Evolutionary conservation across 2,888 invertebrate species (phyloP), one percentile per base, ranked within the genome.

Genomic region (Sinodicranocentrus sp.): DNA sequence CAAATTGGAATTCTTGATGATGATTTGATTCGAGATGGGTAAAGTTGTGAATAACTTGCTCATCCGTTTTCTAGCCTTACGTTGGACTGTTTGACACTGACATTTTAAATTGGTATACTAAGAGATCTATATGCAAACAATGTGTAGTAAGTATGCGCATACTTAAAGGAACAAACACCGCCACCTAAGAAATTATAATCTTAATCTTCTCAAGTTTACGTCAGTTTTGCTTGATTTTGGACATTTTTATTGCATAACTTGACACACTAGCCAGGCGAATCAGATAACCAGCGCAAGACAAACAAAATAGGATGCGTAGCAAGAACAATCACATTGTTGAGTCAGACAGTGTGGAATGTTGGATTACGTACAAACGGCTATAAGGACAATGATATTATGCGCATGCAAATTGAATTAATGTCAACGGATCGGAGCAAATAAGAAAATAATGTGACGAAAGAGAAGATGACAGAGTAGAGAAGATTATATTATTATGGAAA

Each of bases 251-350:
- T 61, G 61, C 61, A 43, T 65, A 21, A 65, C 21, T 23, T 65
- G 65, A 44, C 65, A 65, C 65, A 65, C 65, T 65, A 43, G 65
- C 65, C 65, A 43, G 43, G 21, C 43, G 43, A 63, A 63, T 21
- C 13, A 43, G 25, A 43, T 39, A 19, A 15, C 19, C 28, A 33
- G 63, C 10, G 28, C 25, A 13, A 26, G 25, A 59, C 13, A n/a
- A 59, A 23, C 6, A 52, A 13, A 57, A 57, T 25, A 10, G n/a
- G 19, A n/a, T 28, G 63, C 17, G 28, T n/a, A 10, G 15, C 57
- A 23, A 17, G 19, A 17, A 17, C n/a, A 52, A 52, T 52, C 3
- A 21, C 57, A 57, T 23, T 25, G 57, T 23, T 57, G 21, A 10
- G 15, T 6, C 63, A 63, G n/a, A 25, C 3, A 59, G n/a, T 28